Evolutionary conservation across 2,113 vertebrate species (phyloP).

Genomic region (Tenebrosternarchus preto): DNA sequence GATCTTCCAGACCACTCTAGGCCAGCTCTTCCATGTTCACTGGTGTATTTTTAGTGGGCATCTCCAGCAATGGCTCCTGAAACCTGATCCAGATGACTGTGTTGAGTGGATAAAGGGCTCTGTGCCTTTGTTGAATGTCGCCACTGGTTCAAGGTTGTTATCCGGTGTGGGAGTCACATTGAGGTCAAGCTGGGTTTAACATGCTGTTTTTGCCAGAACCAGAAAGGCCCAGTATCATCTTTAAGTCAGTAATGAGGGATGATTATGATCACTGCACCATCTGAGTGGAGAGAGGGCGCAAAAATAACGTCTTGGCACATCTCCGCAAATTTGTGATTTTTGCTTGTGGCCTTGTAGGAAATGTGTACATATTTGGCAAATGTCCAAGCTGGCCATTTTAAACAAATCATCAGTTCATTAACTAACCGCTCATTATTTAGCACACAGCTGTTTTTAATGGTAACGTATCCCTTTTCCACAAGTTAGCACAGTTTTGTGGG

Average conservation of each 20-base stretch:
- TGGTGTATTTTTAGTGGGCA: constrained; percentile 49
- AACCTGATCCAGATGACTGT: constrained; percentile 37
- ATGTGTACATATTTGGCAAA: background rate
- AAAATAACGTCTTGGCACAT: background rate
- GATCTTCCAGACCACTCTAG: constrained; percentile 36
- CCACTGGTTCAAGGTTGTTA: constrained; percentile 72
- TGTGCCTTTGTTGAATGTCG: constrained; percentile 26
- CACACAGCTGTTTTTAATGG: background rate
- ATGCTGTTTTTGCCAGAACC: constrained; percentile 55
- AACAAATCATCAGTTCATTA: constrained; percentile 23
- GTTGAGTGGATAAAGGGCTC: constrained; percentile 33
- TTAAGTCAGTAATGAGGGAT: background rate
- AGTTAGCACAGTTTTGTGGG: no score
- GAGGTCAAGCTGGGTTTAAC: constrained; percentile 65
- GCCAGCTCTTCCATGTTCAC: constrained; percentile 31
- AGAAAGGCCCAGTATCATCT: constrained; percentile 28
- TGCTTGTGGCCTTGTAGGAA: background rate
- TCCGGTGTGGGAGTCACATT: constrained; percentile 67
- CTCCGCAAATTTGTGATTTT: background rate
- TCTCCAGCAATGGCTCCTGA: constrained; percentile 40
- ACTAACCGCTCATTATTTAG: constrained; percentile 9
- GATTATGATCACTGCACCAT: background rate
- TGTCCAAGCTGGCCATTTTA: background rate
- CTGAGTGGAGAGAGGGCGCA: background rate
- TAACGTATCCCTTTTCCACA: no score